Base-by-base conservation (phyloP, 2,113 vertebrate species). In the Elephas maximus region DNA sequence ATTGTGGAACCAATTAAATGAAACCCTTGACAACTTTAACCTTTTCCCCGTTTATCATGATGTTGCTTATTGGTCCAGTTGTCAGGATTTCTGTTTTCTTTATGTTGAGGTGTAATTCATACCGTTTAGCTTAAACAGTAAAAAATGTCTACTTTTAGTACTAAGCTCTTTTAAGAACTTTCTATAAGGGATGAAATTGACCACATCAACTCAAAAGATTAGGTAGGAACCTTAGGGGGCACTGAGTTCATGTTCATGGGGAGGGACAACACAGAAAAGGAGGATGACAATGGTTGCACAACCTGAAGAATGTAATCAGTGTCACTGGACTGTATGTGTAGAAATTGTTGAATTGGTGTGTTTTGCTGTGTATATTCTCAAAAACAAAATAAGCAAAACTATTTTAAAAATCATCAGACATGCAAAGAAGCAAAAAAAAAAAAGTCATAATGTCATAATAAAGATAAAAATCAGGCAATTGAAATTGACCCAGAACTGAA, bases 351-450 rank as follows among this genome's bases (percentile, higher is more conserved):
- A 74, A 41, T 24, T 74, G 15, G 7, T 57, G 8, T 71, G 30
- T n/a, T 71, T 71, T 71, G 69, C n/a, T 74, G 69, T 41, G n/a
- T 20, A 23, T 74, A 41, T 37, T 44, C 73, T 41, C 71, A 73
- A 17, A 10, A 74, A 74, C 17, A 74, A 37, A 74, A 74, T 41
- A 8, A 37, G n/a, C 17, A 60, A 60, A 60, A 53, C 12, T 60
- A 41, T 74, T 37, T 21, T 74, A 20, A 87, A 76, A 83, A 90
- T 74, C 57, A 86, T 17, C 20, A 86, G 45, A 69, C 5, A 92
- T 28, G 23, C 33, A 96, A 95, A 94, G 23, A 28, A 71, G 45
- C 6, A 44, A 81, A 82, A 90, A 33, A 90, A 33, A n/a, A 65
- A 48, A 53, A 53, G 51, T 12, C 51, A 53, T 53, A 53, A 53